phyloP scores from a whole-genome alignment of 2,113 vertebrate species.

The Neofelis nebulosa region DNA sequence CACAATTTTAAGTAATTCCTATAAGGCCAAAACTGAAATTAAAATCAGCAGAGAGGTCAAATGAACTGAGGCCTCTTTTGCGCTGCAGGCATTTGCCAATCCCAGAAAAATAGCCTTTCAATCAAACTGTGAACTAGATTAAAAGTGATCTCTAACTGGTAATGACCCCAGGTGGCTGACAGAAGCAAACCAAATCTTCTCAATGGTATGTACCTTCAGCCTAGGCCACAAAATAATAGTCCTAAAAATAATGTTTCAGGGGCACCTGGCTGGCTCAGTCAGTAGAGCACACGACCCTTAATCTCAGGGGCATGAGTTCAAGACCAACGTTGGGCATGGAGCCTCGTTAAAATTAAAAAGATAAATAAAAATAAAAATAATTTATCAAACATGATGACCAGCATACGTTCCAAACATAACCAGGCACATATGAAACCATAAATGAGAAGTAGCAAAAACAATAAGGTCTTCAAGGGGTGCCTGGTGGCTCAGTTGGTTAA shows the following conservation, averaged over 20 bases:
- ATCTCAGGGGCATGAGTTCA: no score
- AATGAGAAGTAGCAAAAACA: neutral
- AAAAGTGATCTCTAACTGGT: neutral
- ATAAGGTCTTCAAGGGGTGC: neutral
- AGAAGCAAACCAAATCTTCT: neutral
- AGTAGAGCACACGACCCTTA: no score
- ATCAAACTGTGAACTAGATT: neutral
- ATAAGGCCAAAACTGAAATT: neutral
- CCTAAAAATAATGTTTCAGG: neutral
- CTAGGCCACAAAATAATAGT: neutral
- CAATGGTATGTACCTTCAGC: neutral
- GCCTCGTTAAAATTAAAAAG: no score
- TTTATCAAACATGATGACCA: conserved; percentile 9
- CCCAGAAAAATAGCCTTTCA: neutral
- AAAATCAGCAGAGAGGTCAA: neutral
- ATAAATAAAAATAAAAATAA: neutral
- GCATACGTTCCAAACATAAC: neutral
- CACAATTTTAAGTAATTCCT: neutral
- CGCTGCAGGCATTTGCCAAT: neutral
- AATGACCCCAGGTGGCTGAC: neutral
- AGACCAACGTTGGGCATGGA: no score
- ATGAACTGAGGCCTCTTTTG: neutral
- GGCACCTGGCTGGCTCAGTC: no score
- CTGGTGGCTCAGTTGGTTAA: no score
- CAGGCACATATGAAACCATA: neutral